Percentiles rank a stretch among this genome's conserved stretches.
Conservation (phyloP, 2,888 invertebrate species). For the Orchesella flavescens region DNA sequence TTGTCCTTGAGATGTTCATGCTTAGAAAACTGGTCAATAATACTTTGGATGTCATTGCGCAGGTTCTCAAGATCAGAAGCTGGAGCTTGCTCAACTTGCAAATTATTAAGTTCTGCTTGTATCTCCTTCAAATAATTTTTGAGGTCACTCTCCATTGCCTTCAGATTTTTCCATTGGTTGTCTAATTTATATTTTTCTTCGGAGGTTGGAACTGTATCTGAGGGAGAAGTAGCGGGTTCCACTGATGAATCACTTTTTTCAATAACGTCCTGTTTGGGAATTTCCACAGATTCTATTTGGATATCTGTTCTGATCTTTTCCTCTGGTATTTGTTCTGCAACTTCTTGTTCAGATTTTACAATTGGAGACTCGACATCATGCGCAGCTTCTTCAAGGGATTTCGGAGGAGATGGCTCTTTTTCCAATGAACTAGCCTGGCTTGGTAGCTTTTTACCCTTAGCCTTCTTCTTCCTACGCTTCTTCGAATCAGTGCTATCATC, state of each 20-base stretch:
- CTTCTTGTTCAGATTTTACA: too few species aligned
- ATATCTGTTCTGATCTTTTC: too few species aligned
- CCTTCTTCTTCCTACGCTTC: constrained; percentile 34
- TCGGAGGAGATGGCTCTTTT: not conserved
- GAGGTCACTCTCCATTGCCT: constrained; percentile 32
- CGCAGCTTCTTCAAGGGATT: not conserved
- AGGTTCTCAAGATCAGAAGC: constrained; percentile 12
- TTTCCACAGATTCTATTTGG: too few species aligned
- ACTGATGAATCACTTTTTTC: too few species aligned
- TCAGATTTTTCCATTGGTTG: not conserved
- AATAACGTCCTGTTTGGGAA: too few species aligned
- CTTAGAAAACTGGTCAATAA: constrained; percentile 36
- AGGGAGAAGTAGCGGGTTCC: too few species aligned
- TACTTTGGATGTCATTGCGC: constrained; percentile 32
- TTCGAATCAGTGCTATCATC: constrained; percentile 19
- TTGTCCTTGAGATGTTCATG: constrained; percentile 39
- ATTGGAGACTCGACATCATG: too few species aligned
- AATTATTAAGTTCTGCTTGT: constrained; percentile 25
- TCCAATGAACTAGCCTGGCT: not conserved
- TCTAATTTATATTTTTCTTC: not conserved
- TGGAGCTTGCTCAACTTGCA: constrained; percentile 24
- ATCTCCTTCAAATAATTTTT: constrained; percentile 49
- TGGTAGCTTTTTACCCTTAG: constrained; percentile 14
- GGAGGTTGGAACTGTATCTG: too few species aligned
- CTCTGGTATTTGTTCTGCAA: too few species aligned